Base-by-base conservation (phyloP, 1,140 invertebrate species). In the Caligus rogercresseyi region DNA sequence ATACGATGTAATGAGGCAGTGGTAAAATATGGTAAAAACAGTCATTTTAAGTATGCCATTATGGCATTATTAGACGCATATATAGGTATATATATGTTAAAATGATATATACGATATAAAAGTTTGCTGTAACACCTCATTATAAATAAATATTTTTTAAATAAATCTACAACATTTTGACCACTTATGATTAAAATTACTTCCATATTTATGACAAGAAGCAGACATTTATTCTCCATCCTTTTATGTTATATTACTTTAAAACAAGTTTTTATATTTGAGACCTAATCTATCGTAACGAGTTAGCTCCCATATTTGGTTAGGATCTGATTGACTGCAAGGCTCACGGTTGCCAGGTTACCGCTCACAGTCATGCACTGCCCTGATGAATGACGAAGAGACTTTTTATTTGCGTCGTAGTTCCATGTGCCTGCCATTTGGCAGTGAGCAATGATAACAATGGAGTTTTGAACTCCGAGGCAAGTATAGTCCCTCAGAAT, bases 401-500 rank as follows among this genome's bases (percentile, higher is more conserved):
- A 11, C 31, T 43, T 43, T 43, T 43, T 43, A 43, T 43, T 43
- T n/a, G 31, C 7, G n/a, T 43, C 31, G n/a, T 43, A 43, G n/a
- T 43, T 43, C 31, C 31, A 43, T 11, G 31, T 43, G 7, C 31
- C 31, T 43, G 31, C 7, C 31, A 43, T 43, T 43, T 43, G 31
- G n/a, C 31, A 43, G n/a, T 43, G 31, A n/a, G 31, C 31, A 43
- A 43, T n/a, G n/a, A 43, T 43, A 43, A 43, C 31, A 43, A n/a
- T 43, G n/a, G 31, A 43, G n/a, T n/a, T n/a, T n/a, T 43, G 31
- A 43, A 56, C 24, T 2, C 57, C 57, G 3, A 60, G 18, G 57
- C 57, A 60, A 2, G 26, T 60, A 25, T 60, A 60, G 25, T 60
- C 57, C 51, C 57, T 25, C 4, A 60, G 26, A 2, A 60, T 20